phyloP scores from a whole-genome alignment of 2,797 vertebrate genomes.

The Gorsachius magnificus region DNA sequence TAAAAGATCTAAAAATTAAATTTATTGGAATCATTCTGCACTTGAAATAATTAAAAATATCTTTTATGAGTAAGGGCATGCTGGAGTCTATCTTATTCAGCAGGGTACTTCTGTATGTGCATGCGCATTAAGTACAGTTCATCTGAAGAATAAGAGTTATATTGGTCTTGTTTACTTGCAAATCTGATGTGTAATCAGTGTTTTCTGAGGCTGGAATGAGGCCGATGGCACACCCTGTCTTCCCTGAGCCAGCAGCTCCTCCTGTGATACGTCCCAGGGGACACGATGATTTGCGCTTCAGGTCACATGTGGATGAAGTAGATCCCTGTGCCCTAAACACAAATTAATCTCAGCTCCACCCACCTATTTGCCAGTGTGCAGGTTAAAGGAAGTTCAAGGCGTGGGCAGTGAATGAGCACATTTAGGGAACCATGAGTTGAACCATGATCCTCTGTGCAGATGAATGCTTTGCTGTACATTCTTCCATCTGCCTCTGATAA shows the following conservation, averaged over 20 bases:
- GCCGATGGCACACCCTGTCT: not conserved
- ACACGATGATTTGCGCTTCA: not conserved
- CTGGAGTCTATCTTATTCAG: not conserved
- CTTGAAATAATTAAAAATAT: not conserved
- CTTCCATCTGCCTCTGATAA: not conserved
- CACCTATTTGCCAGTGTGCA: rapidly evolving
- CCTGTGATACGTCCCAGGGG: not conserved
- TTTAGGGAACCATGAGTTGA: not conserved
- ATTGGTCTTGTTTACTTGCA: not conserved
- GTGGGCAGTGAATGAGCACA: not conserved
- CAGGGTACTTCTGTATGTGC: not conserved
- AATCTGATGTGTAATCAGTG: not conserved
- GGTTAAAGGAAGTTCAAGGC: constrained; percentile 4
- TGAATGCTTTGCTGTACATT: not conserved
- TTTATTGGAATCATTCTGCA: not conserved
- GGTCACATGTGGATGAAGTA: not conserved
- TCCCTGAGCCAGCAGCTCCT: not conserved
- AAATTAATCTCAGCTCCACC: not conserved
- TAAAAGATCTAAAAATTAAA: not conserved
- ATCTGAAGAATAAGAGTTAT: not conserved
- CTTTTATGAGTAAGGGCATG: not conserved
- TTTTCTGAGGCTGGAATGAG: not conserved
- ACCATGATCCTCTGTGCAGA: not conserved
- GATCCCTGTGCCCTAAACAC: not conserved
- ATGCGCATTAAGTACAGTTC: not conserved